Percentiles rank a stretch among this genome's conserved stretches.
Evolutionary conservation across 2,113 vertebrate genomes (phyloP).

Genomic region (Pollachius pollachius): DNA sequence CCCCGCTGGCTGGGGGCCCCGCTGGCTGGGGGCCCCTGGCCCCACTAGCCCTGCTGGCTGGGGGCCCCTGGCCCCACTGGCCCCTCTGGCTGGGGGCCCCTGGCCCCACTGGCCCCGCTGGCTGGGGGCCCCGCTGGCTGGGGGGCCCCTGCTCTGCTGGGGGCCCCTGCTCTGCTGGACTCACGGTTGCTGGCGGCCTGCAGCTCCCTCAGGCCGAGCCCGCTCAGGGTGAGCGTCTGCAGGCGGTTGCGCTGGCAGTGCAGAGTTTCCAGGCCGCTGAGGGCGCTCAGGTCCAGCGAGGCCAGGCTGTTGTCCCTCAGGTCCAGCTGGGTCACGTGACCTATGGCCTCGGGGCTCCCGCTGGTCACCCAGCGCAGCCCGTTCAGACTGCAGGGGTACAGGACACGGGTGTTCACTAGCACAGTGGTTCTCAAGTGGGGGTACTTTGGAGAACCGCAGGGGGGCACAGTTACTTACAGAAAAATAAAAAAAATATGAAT

Average conservation of each 20-base stretch:
- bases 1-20: too few species aligned
- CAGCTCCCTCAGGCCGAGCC: slow-evolving; percentile 84
- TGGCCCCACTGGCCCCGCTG: background rate
- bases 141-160: background rate
- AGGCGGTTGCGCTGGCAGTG: slow-evolving; percentile 91
- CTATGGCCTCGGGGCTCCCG: slow-evolving; percentile 79
- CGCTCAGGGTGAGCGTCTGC: slow-evolving; percentile 82
- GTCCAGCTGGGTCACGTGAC: slow-evolving; percentile 85
- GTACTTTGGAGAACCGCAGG: too few species aligned
- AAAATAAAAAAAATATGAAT: too few species aligned
- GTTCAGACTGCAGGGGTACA: slow-evolving; percentile 78
- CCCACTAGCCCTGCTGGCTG: too few species aligned
- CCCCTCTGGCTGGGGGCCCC: too few species aligned
- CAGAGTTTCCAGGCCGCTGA: slow-evolving; percentile 87
- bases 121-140: background rate
- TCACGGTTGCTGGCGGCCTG: slow-evolving; percentile 85
- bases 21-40: too few species aligned
- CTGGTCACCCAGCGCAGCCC: slow-evolving; percentile 75
- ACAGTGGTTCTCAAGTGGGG: background rate
- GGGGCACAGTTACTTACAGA: too few species aligned
- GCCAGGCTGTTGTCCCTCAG: slow-evolving; percentile 86
- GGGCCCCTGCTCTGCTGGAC: slow-evolving; percentile 49
- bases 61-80: too few species aligned
- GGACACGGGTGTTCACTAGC: background rate
- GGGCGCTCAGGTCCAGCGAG: slow-evolving; percentile 83